phyloP scores from a whole-genome alignment of 2,888 invertebrate genomes.

The Agrochola lychnidis region DNA sequence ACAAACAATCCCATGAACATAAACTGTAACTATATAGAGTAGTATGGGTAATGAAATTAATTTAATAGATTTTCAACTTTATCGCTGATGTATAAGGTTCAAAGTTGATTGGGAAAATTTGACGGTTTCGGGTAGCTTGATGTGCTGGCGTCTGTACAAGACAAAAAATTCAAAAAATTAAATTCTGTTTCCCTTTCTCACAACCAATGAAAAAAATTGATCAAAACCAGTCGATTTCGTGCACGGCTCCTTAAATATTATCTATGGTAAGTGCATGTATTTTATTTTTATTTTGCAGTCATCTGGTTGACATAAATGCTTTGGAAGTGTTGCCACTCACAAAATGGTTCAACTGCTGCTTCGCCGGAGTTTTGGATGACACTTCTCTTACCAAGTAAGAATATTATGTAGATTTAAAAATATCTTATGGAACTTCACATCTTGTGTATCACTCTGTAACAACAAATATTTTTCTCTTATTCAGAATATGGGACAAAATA shows the following conservation, averaged over 20 bases:
- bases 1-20: too few relatives aligned
- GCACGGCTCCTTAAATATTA: background rate
- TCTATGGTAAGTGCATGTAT: background rate
- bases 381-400: slow-evolving; percentile 94
- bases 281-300: slow-evolving; percentile 81
- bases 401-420: background rate
- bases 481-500: slow-evolving; percentile 97
- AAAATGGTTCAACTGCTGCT: slow-evolving; percentile 95
- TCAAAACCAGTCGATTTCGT: too few relatives aligned
- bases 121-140: too few relatives aligned
- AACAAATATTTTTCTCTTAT: slow-evolving; percentile 53
- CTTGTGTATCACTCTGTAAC: background rate
- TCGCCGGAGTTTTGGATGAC: slow-evolving; percentile 95
- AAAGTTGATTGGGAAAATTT: too few relatives aligned
- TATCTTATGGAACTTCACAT: background rate
- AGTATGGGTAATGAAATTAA: too few relatives aligned
- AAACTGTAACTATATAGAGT: too few relatives aligned
- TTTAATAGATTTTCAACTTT: too few relatives aligned
- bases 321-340: slow-evolving; percentile 92
- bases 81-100: too few relatives aligned
- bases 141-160: too few relatives aligned
- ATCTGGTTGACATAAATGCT: slow-evolving; percentile 92
- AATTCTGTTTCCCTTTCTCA: too few relatives aligned
- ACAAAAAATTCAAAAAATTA: too few relatives aligned
- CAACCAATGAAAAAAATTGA: too few relatives aligned